Evolutionary conservation across 2,888 invertebrate genomes (phyloP).

Genomic region (Girardia tigrina): DNA sequence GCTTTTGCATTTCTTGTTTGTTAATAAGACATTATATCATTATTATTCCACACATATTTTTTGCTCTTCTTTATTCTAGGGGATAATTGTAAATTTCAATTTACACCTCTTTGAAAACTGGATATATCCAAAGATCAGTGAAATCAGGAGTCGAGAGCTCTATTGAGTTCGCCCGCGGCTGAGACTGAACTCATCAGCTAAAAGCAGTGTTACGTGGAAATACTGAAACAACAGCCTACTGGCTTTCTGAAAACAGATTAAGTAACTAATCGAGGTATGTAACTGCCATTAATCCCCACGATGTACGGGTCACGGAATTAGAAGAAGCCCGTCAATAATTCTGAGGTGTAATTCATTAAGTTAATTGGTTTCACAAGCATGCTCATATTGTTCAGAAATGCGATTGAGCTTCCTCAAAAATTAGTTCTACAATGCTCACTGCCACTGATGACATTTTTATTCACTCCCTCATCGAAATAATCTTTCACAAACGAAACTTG

Average conservation of each 20-base stretch:
- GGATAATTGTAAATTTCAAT: constrained; percentile 23
- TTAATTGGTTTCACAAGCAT: constrained; percentile 9
- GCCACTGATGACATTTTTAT: constrained; percentile 23
- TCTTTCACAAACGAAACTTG: not conserved
- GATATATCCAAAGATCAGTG: constrained; percentile 23
- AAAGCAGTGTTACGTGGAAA: not conserved
- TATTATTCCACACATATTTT: not conserved
- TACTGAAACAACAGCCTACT: constrained; percentile 18
- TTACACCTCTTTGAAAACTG: constrained; percentile 20
- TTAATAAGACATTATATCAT: not conserved
- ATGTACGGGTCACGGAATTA: constrained; percentile 23
- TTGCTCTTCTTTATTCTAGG: not conserved
- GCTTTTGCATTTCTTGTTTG: not conserved
- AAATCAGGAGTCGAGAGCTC: constrained; percentile 23
- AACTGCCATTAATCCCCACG: constrained; percentile 15
- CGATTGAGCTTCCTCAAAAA: not conserved
- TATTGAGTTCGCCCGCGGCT: constrained; percentile 18
- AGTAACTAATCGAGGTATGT: constrained; percentile 23
- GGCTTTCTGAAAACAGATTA: constrained; percentile 17
- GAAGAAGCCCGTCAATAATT: constrained; percentile 20
- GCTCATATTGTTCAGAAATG: not conserved
- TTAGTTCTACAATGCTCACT: not conserved
- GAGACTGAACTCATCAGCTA: constrained; percentile 23
- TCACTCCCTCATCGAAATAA: not conserved
- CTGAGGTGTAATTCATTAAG: constrained; percentile 12